Evolutionary conservation across 2,888 invertebrate species (phyloP).

Genomic region (Cheiracanthium punctorium): DNA sequence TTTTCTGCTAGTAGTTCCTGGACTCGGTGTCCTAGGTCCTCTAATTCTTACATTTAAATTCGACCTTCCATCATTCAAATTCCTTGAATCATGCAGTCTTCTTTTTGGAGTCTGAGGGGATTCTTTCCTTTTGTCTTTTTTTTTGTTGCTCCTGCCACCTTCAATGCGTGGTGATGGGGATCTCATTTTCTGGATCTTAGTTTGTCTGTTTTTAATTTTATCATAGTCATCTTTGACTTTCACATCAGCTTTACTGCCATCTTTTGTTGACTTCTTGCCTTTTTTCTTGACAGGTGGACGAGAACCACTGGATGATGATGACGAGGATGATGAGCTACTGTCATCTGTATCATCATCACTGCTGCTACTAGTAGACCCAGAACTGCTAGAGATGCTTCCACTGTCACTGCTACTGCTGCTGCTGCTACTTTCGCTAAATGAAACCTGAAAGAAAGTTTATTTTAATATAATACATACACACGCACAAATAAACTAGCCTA

Average conservation of each 20-base stretch:
- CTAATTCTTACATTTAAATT: conserved; percentile 77
- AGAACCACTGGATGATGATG: conserved; percentile 61
- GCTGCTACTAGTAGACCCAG: conserved; percentile 60
- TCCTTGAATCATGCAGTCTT: conserved; percentile 5
- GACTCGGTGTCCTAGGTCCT: conserved; percentile 79
- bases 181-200: conserved; percentile 32
- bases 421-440: conserved; percentile 65
- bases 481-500: no score
- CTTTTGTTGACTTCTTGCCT: conserved; percentile 46
- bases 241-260: neutral
- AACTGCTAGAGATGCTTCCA: conserved; percentile 61
- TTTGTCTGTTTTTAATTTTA: conserved; percentile 51
- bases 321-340: conserved; percentile 60
- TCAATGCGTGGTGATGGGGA: conserved; percentile 35
- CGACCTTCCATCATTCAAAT: conserved; percentile 1
- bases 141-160: conserved; percentile 6
- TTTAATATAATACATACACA: no score
- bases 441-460: conserved; percentile 49
- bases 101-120: conserved; percentile 45
- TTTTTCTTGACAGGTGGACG: conserved; percentile 28
- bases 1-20: conserved; percentile 75
- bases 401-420: conserved; percentile 64
- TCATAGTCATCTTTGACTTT: conserved; percentile 57
- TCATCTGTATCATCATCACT: conserved; percentile 66
- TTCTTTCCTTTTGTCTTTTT: conserved; percentile 39